Base-by-base conservation (phyloP, 2,888 invertebrate genomes). In the Hymenopus coronatus region DNA sequence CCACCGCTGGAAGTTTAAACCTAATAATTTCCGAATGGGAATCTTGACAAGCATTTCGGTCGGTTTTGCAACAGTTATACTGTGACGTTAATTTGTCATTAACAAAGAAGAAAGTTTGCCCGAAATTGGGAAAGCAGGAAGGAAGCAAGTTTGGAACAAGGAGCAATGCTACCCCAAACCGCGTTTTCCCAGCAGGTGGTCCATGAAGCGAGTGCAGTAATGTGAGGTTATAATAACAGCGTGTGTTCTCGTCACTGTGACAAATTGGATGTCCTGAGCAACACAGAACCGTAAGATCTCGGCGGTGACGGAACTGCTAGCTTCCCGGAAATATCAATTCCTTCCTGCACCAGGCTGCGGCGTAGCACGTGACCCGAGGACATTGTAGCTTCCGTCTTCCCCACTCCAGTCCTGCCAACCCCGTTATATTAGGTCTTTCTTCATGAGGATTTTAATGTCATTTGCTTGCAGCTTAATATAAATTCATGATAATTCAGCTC, bases 241-340 rank as follows among this genome's bases (percentile, higher is more conserved):
- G 54, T 8, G 54, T 70, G 54, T 6, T 70, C 54, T 70, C 20
- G 54, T 70, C 15, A 70, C 20, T 70, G 54, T 70, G 54, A 70
- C 54, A 70, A 70, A 70, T 70, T 70, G 20, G 20, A 70, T 20
- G 54, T 70, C 20, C 54, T 70, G 46, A 70, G 20, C 54, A 15
- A 54, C 54, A 54, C 20, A 54, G 15, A 20, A 70, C 25, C 20
- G 25, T 83, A 25, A 3, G n/a, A 28, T 83, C 27, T 88, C 46
- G 9, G 30, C 82, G 83, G 30, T 82, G 30, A 85, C 27, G 85
- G 84, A 86, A 28, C 86, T 30, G 30, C 70, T 28, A 28, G 54
- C 12, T 86, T 86, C 86, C 86, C 70, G 86, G 86, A 86, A 86
- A 81, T 81, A 9, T 27, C 30, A 25, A 30, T 86, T 86, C 86